Conservation (phyloP, 2,113 vertebrate genomes). For the Pelvicachromis taeniatus region DNA sequence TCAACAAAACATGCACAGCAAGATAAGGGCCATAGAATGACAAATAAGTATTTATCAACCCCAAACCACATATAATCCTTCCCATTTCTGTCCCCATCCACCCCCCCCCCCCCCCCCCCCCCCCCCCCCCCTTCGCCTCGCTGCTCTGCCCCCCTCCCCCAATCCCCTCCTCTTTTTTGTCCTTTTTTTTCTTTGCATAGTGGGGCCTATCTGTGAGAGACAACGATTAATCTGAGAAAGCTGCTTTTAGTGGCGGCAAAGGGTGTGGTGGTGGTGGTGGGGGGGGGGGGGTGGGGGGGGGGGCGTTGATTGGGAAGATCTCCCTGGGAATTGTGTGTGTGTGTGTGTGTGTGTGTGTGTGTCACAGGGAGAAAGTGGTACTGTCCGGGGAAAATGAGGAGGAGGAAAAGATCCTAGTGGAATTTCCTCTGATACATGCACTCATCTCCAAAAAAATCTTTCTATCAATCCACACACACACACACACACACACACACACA, state of each 20-base stretch:
- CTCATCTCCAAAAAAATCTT: constrained; percentile 32
- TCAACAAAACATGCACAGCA: constrained; percentile 64
- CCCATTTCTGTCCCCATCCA: constrained; percentile 44
- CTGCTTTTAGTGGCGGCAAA: constrained; percentile 65
- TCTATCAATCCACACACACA: too few species aligned
- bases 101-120: constrained; percentile 32
- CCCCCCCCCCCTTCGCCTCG: not conserved
- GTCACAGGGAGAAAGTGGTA: constrained; percentile 24
- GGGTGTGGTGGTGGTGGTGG: too few species aligned
- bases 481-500: too few species aligned
- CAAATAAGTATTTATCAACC: constrained; percentile 76
- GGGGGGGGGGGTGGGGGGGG: too few species aligned
- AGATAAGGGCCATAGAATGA: constrained; percentile 71
- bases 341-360: constrained; percentile 11
- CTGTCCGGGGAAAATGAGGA: constrained; percentile 40
- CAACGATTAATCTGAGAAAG: constrained; percentile 73
- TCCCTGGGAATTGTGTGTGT: constrained; percentile 63
- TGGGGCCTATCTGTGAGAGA: constrained; percentile 47
- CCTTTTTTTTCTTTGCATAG: constrained; percentile 28
- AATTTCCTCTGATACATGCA: constrained; percentile 40
- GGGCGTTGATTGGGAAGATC: constrained; percentile 65
- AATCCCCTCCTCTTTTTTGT: constrained; percentile 43
- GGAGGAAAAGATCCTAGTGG: constrained; percentile 27
- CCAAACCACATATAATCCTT: constrained; percentile 74
- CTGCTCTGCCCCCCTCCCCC: not conserved